Evolutionary conservation across 2,888 invertebrate genomes (phyloP), one percentile per base, ranked within the genome.

Genomic region (Pimpla rufipes): DNA sequence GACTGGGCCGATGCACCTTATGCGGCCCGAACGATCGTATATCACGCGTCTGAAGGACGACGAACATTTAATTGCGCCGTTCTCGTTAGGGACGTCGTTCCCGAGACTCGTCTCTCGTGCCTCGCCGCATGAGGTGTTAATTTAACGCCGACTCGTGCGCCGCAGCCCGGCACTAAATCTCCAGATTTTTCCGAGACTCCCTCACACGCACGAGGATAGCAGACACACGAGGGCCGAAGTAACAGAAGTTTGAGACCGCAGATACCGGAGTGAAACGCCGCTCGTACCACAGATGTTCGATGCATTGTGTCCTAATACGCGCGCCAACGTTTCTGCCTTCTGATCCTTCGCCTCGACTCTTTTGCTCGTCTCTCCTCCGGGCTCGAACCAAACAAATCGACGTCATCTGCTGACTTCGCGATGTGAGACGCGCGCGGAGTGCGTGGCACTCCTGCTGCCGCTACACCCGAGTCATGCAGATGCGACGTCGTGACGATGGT

Each of bases 351-450:
- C n/a, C 35, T 70, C 57, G 78, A 52, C 68, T 77, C 77, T 76
- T 79, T 52, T 67, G 50, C 52, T 81, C 23, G 35, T 64, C 74
- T 62, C 57, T 66, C 50, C 47, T 66, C 3, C 29, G 21, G n/a
- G 55, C 21, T 40, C 47, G 66, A n/a, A 64, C 71, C 73, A 68
- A 83, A 85, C 82, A 81, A 81, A 85, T 86, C 82, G 79, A 37
- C 83, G 85, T 87, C 85, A 87, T 87, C 87, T 87, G 87, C 66
- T 71, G n/a, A 50, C 57, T 71, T 57, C 71, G 29, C 55, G 68
- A 40, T 40, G 29, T 37, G 59, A 35, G 40, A 64, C 23, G 13
- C 50, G 7, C 23, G 13, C 50, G 7, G 35, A 64, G n/a, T 64
- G 50, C 37, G 21, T 64, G 50, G 62, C 74, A 66, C 47, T 29